Evolutionary conservation across 2,113 vertebrate genomes (phyloP).

Genomic region (Myrmophylax atrothorax): DNA sequence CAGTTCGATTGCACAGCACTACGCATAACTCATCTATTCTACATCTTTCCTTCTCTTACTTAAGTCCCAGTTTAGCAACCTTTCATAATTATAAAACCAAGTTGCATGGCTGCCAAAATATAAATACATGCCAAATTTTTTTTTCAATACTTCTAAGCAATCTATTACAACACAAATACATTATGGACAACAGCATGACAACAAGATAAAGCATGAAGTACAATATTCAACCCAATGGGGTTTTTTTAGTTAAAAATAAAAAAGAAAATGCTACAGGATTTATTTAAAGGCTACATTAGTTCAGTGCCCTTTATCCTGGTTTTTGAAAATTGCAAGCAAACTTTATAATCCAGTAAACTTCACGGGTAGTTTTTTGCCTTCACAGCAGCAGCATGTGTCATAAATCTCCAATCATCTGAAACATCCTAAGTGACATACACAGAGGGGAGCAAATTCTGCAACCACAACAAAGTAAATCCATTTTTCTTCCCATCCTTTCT

Average conservation of each 20-base stretch:
- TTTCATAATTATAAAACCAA: neutral
- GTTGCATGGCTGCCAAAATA: neutral
- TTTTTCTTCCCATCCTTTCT: neutral
- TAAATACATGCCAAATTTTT: neutral
- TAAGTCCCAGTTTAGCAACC: neutral
- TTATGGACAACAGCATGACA: neutral
- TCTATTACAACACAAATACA: neutral
- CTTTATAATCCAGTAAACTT: neutral
- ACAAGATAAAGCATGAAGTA: neutral
- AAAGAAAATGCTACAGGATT: neutral
- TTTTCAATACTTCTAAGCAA: too few relatives aligned
- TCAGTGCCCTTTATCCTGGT: neutral
- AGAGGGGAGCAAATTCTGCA: neutral
- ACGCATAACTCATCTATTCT: rapidly evolving
- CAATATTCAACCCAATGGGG: neutral
- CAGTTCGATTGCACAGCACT: neutral
- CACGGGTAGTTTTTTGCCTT: neutral
- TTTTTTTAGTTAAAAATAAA: neutral
- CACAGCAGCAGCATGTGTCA: neutral
- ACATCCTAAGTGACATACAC: neutral
- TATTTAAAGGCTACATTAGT: neutral
- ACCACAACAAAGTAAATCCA: neutral
- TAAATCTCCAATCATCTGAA: neutral
- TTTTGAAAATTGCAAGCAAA: neutral
- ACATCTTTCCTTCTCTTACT: neutral